These are phyloP conservation scores for Phenganax marumi DNA, from an alignment of 92 coral and sea anemone genomes.

Conservation along the genomic window DNA sequence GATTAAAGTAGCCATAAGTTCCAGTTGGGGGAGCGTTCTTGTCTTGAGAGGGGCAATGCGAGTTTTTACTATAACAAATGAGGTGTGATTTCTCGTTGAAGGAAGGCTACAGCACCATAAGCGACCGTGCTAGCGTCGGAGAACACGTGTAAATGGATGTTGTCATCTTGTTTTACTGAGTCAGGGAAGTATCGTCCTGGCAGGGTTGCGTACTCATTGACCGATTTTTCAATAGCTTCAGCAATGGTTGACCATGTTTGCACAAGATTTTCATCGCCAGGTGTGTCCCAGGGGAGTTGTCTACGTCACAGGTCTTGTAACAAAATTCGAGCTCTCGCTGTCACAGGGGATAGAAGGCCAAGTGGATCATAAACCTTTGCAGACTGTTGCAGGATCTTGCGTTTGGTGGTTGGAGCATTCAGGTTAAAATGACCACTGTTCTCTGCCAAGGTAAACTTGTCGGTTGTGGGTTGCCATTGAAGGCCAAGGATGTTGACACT, in stretches of 20 bases:
- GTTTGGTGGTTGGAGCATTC: neutral
- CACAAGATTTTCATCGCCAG: constrained; percentile 33
- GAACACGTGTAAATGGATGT: no score
- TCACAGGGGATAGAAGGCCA: no score
- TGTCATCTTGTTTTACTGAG: neutral
- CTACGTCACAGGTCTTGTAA: no score
- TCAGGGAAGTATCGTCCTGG: constrained; percentile 54
- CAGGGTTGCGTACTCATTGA: constrained; percentile 16
- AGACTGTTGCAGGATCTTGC: no score
- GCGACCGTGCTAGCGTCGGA: no score
- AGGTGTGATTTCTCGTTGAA: no score
- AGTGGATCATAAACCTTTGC: no score
- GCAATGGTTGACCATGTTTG: constrained; percentile 38
- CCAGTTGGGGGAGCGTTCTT: constrained; percentile 46
- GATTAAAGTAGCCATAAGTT: constrained; percentile 40
- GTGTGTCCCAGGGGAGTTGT: no score
- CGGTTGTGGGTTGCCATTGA: no score
- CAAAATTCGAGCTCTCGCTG: no score
- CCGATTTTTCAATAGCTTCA: constrained; percentile 44
- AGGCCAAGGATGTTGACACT: constrained; percentile 20
- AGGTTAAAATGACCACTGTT: neutral
- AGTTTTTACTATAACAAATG: constrained; percentile 49
- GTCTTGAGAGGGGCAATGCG: constrained; percentile 47
- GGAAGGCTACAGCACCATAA: no score
- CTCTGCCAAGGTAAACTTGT: neutral